phyloP scores from a whole-genome alignment of 2,797 vertebrate species.

The Micropoecilia bifurca region DNA sequence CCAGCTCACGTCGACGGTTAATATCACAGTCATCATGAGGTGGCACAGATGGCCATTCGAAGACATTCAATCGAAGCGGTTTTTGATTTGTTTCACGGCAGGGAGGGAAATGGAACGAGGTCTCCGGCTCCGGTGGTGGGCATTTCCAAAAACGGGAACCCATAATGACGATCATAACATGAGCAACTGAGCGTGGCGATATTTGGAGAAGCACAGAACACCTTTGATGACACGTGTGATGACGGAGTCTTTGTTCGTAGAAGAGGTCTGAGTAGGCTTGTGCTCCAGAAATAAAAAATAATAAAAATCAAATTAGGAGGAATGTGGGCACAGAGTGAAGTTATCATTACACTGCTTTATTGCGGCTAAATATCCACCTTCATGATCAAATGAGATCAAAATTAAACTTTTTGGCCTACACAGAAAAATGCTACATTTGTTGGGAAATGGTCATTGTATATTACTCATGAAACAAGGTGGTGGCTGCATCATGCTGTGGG shows the following conservation, averaged over 20 bases:
- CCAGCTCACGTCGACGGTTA: slow-evolving; percentile 42
- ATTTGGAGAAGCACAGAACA: slow-evolving; percentile 54
- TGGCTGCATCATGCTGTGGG: not conserved
- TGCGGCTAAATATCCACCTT: not conserved
- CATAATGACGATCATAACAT: slow-evolving; percentile 69
- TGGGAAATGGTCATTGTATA: not conserved
- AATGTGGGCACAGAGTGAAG: not conserved
- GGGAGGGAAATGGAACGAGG: slow-evolving; percentile 59
- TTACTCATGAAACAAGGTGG: not conserved
- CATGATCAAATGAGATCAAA: not conserved
- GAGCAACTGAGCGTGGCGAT: slow-evolving; percentile 56
- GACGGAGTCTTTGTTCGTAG: slow-evolving; percentile 50
- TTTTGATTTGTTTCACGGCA: slow-evolving; percentile 75
- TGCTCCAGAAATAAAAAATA: not conserved
- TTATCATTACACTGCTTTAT: not conserved
- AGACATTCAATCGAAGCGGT: slow-evolving; percentile 42
- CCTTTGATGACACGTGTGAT: slow-evolving; percentile 70
- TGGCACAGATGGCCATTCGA: slow-evolving; percentile 43
- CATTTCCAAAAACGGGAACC: slow-evolving; percentile 44
- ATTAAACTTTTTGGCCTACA: not conserved
- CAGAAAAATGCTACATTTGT: not conserved
- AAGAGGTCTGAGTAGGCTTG: slow-evolving; percentile 23
- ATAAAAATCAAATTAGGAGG: slow-evolving; percentile 2
- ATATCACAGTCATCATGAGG: slow-evolving; percentile 44
- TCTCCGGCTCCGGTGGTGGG: slow-evolving; percentile 35